Conservation (phyloP, 2,113 vertebrate genomes). For the Eupsittula cactorum region DNA sequence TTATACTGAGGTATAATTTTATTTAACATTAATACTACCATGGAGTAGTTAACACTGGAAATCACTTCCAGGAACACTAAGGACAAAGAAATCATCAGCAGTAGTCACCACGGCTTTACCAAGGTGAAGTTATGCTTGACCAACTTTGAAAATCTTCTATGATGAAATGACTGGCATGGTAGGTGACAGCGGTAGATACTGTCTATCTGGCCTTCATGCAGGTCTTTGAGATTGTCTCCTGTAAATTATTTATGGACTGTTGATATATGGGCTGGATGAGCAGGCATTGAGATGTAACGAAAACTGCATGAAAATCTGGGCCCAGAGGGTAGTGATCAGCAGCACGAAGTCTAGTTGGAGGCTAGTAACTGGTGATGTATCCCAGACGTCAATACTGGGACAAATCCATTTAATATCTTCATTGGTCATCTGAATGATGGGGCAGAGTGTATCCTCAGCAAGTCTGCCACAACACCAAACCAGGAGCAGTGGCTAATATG, state of each 20-base stretch:
- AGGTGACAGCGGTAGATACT: not conserved
- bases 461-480: not conserved
- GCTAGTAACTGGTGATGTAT: not conserved
- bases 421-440: not conserved
- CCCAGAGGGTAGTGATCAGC: not conserved
- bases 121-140: not conserved
- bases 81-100: not conserved
- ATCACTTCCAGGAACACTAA: not conserved
- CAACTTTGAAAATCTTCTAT: not conserved
- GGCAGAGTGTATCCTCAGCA: not conserved
- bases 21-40: not conserved
- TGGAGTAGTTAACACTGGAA: not conserved
- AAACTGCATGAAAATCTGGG: not conserved
- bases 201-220: not conserved
- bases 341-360: not conserved
- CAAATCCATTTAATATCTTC: not conserved
- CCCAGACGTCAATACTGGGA: fast-evolving
- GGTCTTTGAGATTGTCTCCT: not conserved
- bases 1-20: not conserved
- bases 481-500: not conserved
- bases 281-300: not conserved
- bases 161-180: not conserved
- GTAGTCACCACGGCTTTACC: not conserved
- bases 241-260: not conserved
- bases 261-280: not conserved